These are phyloP conservation scores for Ruditapes philippinarum DNA, from an alignment of 1,140 invertebrate species.

Conservation along the genomic window DNA sequence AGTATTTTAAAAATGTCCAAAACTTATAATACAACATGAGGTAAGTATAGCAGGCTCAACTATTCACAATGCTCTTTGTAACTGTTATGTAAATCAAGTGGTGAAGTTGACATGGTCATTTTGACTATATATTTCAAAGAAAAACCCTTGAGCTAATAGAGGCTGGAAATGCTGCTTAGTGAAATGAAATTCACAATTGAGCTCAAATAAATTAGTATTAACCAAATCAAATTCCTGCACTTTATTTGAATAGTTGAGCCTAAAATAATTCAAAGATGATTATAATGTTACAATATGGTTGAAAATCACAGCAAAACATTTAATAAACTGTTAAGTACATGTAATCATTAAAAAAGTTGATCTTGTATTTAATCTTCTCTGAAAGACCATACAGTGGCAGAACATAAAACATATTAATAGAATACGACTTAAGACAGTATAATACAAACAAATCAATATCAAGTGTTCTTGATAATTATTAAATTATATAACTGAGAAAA, in stretches of 20 bases:
- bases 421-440: not conserved
- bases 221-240: not conserved
- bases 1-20: not conserved
- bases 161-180: not conserved
- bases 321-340: not conserved
- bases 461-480: slow-evolving; percentile 13
- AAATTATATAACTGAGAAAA: slow-evolving; percentile 12
- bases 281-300: slow-evolving; percentile 17
- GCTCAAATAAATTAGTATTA: too few relatives aligned
- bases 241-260: slow-evolving; percentile 8
- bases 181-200: too few relatives aligned
- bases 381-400: not conserved
- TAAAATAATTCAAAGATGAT: slow-evolving; percentile 12
- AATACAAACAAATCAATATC: not conserved
- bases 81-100: not conserved
- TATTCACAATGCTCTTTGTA: slow-evolving; percentile 3
- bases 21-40: slow-evolving; percentile 3
- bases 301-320: slow-evolving; percentile 2
- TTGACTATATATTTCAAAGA: not conserved
- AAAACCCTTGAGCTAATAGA: slow-evolving; percentile 15
- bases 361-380: slow-evolving; percentile 6
- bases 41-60: not conserved
- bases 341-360: slow-evolving; percentile 8
- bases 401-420: not conserved
- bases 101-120: not conserved